Evolutionary conservation across 1,140 invertebrate genomes (phyloP).

Genomic region (Monochamus saltuarius): DNA sequence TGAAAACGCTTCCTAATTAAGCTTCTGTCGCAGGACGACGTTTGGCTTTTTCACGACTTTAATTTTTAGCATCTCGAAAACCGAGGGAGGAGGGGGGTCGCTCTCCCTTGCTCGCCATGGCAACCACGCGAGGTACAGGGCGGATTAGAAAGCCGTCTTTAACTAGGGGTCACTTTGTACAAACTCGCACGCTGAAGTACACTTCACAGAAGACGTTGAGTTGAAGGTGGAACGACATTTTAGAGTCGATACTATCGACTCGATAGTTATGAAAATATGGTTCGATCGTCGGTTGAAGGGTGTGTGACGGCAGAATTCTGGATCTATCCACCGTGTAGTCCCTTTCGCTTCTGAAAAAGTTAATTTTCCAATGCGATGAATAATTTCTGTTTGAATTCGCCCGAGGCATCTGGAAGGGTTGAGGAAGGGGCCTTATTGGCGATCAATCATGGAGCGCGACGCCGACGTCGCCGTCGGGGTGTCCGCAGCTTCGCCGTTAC

Average conservation of each 20-base stretch:
- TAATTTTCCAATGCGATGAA: slow-evolving; percentile 45
- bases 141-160: slow-evolving; percentile 1
- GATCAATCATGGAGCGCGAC: slow-evolving; percentile 26
- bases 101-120: slow-evolving; percentile 31
- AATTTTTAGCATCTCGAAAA: slow-evolving; percentile 49
- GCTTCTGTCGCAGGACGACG: slow-evolving; percentile 53
- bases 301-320: not conserved
- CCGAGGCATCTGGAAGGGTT: slow-evolving; percentile 15
- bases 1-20: slow-evolving; percentile 54
- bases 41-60: slow-evolving; percentile 49
- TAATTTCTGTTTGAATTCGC: slow-evolving; percentile 40
- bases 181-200: not conserved
- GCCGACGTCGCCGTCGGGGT: slow-evolving; percentile 5
- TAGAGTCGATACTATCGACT: not conserved
- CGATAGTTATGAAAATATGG: not conserved
- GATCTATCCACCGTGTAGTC: slow-evolving; percentile 3
- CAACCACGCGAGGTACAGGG: slow-evolving; percentile 17
- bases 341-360: slow-evolving; percentile 37
- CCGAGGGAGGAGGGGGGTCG: slow-evolving; percentile 35
- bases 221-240: too few relatives aligned
- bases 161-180: not conserved
- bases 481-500: slow-evolving; percentile 6
- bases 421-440: slow-evolving; percentile 3
- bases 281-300: not conserved
- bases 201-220: not conserved